Evolutionary conservation across 2,113 vertebrate species (phyloP), one percentile per base, ranked within the genome.

Genomic region (Bostrychus sinensis): DNA sequence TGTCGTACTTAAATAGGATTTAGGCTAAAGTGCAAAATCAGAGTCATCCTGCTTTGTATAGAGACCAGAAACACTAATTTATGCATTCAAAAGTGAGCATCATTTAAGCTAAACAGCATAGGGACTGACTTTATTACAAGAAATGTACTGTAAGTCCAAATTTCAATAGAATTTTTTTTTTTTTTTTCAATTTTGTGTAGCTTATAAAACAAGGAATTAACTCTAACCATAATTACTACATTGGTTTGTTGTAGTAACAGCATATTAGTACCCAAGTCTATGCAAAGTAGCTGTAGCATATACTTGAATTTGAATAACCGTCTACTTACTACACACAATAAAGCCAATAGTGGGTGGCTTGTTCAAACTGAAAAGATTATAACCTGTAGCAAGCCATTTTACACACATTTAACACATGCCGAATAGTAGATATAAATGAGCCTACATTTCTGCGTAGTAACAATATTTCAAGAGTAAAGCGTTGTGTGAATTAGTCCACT

Each of bases 1-100:
- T 78, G 68, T 71, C 55, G 76, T 72, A 50, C 62, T 62, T 56
- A 77, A 81, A 89, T 78, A 86, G 78, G 86, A 89, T 85, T 85
- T 68, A 48, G 34, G 42, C 46, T 23, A 5, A 66, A 68, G 57
- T 62, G 48, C 10, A 14, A 51, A 66, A 59, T 48, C 22, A 36
- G n/a, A 2, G 39, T 37, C 26, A 62, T 41, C n/a, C 20, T 13
- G 55, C 1, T n/a, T 5, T 0, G 16, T 13, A 28, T 19, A n/a
- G 4, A n/a, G 3, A 8, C 42, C 9, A 25, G 3, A 20, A 41
- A 14, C 11, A 8, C 10, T 3, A n/a, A n/a, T n/a, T n/a, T 16
- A 11, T 39, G 9, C 14, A 39, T 13, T 13, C 10, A 13, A 12
- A 39, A 39, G 10, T 39, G 11, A 3, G 11, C 14, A 13, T 39